These are phyloP conservation scores for Drosophila miranda DNA, from an alignment of 1,140 invertebrate genomes.

Conservation along the genomic window DNA sequence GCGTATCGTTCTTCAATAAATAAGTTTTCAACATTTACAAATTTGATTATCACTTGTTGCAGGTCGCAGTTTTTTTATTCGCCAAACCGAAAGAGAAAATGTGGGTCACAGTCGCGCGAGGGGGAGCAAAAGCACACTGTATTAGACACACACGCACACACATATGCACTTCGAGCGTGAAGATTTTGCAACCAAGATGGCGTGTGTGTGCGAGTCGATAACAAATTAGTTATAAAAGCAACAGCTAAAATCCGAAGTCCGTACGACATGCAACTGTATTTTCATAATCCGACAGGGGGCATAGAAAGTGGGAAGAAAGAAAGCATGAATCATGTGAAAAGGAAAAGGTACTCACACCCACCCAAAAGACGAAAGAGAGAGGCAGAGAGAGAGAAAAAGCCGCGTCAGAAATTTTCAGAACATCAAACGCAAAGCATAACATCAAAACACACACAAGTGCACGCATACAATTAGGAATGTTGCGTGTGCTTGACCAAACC, in stretches of 20 bases:
- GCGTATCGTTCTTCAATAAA: constrained; percentile 29
- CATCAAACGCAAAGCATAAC: constrained; percentile 53
- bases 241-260: constrained; percentile 22
- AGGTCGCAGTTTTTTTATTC: constrained; percentile 19
- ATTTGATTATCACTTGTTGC: constrained; percentile 74
- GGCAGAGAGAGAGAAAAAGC: constrained; percentile 25
- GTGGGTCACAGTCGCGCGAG: constrained; percentile 61
- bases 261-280: constrained; percentile 45
- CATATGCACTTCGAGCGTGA: not conserved
- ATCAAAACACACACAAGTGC: constrained; percentile 50
- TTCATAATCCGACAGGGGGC: constrained; percentile 38
- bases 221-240: constrained; percentile 44
- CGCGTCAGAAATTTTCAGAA: constrained; percentile 46
- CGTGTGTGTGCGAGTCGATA: constrained; percentile 14
- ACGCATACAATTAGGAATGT: constrained; percentile 21
- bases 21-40: constrained; percentile 74
- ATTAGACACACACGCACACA: constrained; percentile 43
- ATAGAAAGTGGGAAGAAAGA: constrained; percentile 33
- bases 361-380: constrained; percentile 31
- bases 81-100: constrained; percentile 36
- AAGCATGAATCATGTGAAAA: constrained; percentile 42
- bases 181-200: constrained; percentile 26
- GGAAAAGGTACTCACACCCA: constrained; percentile 44
- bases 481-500: constrained; percentile 72
- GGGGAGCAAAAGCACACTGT: constrained; percentile 53